phyloP scores from a whole-genome alignment of 2,113 vertebrate genomes.

The Coregonus clupeaformis region DNA sequence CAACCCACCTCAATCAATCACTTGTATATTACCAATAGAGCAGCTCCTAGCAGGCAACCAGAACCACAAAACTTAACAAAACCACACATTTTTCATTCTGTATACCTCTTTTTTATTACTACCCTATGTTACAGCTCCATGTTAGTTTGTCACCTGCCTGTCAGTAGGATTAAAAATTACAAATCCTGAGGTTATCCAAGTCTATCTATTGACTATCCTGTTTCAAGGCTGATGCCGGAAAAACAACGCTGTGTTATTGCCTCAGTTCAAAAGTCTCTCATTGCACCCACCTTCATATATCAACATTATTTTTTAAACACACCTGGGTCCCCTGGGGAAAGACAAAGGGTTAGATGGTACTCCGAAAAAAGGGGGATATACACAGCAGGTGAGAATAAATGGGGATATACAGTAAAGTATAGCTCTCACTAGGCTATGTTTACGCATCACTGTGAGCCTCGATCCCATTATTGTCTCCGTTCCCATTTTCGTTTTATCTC shows the following conservation, averaged over 20 bases:
- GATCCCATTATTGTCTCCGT: constrained; percentile 1
- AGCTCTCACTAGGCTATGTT: not conserved
- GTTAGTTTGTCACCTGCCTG: not conserved
- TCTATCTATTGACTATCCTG: not conserved
- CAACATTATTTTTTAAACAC: not conserved
- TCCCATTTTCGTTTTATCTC: not conserved
- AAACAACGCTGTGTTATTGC: not conserved
- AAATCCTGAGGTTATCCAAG: not conserved
- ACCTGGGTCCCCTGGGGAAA: not conserved
- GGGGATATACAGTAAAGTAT: not conserved
- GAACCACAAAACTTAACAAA: too few species aligned
- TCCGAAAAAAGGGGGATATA: not conserved
- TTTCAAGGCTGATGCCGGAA: not conserved
- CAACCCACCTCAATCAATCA: too few species aligned
- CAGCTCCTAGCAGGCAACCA: too few species aligned
- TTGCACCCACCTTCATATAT: not conserved
- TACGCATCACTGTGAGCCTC: not conserved
- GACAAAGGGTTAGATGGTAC: not conserved
- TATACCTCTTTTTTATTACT: not conserved
- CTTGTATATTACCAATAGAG: too few species aligned
- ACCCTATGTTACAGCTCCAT: not conserved
- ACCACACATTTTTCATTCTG: too few species aligned
- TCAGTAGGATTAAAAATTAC: not conserved
- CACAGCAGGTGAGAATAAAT: not conserved
- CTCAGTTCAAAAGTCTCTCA: not conserved